Evolutionary conservation across 2,113 vertebrate genomes (phyloP).

Genomic region (Lycaon pictus): DNA sequence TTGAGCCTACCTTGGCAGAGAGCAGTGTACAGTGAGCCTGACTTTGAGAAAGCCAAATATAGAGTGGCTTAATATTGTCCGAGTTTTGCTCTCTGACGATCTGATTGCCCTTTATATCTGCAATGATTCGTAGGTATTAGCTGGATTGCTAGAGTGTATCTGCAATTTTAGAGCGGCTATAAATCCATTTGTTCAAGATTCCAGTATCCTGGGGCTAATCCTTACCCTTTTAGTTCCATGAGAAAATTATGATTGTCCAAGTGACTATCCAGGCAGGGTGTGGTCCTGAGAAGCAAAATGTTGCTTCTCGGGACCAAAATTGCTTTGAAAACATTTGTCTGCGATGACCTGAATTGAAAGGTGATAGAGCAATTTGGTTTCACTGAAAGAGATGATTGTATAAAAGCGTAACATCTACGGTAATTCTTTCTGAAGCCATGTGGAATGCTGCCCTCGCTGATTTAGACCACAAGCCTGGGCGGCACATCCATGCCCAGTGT

Average conservation of each 20-base stretch:
- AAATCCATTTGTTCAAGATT: not conserved
- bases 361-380: not conserved
- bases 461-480: not conserved
- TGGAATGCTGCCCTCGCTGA: not conserved
- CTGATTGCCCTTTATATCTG: not conserved
- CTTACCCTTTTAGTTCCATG: not conserved
- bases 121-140: not conserved
- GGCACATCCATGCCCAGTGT: not conserved
- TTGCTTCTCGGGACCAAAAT: not conserved
- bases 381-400: not conserved
- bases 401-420: not conserved
- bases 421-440: not conserved
- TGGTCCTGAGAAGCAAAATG: not conserved
- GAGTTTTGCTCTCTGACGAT: not conserved
- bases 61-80: not conserved
- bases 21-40: not conserved
- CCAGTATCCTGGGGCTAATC: not conserved
- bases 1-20: not conserved
- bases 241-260: not conserved
- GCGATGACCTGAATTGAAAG: not conserved
- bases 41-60: not conserved
- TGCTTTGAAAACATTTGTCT: not conserved
- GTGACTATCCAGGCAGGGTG: not conserved
- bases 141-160: not conserved
- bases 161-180: not conserved